Evolutionary conservation across 2,113 vertebrate species (phyloP).

Genomic region (Forbesichthys papilliferus): DNA sequence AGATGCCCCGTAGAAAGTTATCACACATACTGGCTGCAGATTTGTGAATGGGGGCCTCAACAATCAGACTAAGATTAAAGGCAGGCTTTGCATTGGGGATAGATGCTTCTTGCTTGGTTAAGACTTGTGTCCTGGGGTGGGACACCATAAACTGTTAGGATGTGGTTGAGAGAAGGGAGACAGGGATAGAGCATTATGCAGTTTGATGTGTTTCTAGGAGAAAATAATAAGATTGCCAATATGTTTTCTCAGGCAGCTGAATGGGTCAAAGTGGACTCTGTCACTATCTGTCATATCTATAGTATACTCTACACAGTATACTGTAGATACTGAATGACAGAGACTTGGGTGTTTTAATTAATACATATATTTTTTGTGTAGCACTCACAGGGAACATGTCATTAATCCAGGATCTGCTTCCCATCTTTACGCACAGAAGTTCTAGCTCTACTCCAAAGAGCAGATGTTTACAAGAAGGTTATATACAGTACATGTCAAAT

Average conservation of each 20-base stretch:
- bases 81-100: conserved; percentile 80
- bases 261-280: conserved; percentile 55
- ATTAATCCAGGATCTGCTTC: neutral
- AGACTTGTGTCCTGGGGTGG: conserved; percentile 54
- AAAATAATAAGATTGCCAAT: conserved; percentile 44
- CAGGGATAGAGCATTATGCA: conserved; percentile 42
- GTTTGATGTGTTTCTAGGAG: conserved; percentile 50
- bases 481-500: conserved; percentile 18
- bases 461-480: conserved; percentile 44
- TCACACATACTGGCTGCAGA: conserved; percentile 80
- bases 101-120: conserved; percentile 79
- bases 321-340: conserved; percentile 10
- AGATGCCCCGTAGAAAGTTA: conserved; percentile 84
- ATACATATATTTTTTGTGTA: conserved; percentile 14
- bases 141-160: conserved; percentile 12
- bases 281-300: conserved; percentile 4
- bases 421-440: conserved; percentile 3
- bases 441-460: conserved; percentile 22
- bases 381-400: conserved; percentile 8
- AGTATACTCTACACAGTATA: too few relatives aligned
- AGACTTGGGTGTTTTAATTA: conserved; percentile 7
- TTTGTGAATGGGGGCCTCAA: conserved; percentile 78
- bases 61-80: conserved; percentile 90
- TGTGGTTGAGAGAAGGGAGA: conserved; percentile 26
- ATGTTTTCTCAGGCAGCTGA: conserved; percentile 57